Base-by-base conservation (phyloP, 1,140 invertebrate genomes). In the Trichomalopsis sarcophagae region DNA sequence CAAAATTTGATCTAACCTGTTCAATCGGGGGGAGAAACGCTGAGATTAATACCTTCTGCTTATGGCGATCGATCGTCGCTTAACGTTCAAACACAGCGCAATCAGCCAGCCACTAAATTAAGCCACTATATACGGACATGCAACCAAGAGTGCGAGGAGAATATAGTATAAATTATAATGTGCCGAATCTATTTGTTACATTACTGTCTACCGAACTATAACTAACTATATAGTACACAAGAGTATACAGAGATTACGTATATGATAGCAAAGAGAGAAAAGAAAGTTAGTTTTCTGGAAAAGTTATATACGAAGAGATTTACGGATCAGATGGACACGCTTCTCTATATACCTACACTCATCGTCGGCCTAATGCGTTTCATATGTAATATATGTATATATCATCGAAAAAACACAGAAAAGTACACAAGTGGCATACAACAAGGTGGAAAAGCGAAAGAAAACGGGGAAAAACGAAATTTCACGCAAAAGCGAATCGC, bases 1-100 rank as follows among this genome's bases (percentile, higher is more conserved):
- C 87, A 99, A 95, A 92, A 99, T 98, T 94, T 97, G 96, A 94
- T 99, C 98, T 93, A 99, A 95, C 93, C 97, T 98, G 89, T 87
- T 77, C 40, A 81, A 85, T 81, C 4, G 55, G 66, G 21, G 23
- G 21, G 36, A 27, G 75, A 62, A 81, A 21, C 23, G 9, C 17
- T 1, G 27, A 7, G 11, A 77, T 83, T 83, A 83, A 77, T 77
- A 17, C 68, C 23, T 76, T 17, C 7, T 27, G 44, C 47, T 55
- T 30, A 33, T 21, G 21, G 21, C 76, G 23, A 81, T 50, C 21
- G 66, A 69, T 81, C 30, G 17, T 81, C 80, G 27, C 27, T 1
- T 27, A 74, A 55, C 44, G 40, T 30, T 50, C 36, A 74, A 30
- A 74, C 14, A 75, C 14, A 75, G 44, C 68, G 36, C 69, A 82